Evolutionary conservation across 2,113 vertebrate genomes (phyloP), one percentile per base, ranked within the genome.

Genomic region (Columba livia): DNA sequence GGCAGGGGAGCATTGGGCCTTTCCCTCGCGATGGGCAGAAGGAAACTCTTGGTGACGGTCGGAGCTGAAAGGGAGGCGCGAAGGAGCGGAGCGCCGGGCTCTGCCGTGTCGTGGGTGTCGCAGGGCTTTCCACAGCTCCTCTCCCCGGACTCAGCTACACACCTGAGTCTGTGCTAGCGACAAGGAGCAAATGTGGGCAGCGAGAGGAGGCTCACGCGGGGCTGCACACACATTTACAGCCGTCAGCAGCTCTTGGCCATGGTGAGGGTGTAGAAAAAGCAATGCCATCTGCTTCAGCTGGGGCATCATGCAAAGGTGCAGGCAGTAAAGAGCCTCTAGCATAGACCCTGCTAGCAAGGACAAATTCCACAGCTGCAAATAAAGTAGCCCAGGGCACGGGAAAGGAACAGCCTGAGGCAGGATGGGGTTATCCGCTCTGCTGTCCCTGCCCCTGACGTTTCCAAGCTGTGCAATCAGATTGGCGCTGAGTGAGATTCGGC

Each of bases 131-230:
- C 31, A 34, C 1, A 0, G 69, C 53, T 61, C 48, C 57, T 38
- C 6, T 32, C 44, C 50, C 34, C 17, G 21, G 29, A 38, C 58
- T 44, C 15, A 38, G 28, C 42, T 3, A 9, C 32, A 3, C 6
- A 26, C 31, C 58, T 60, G 56, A 1, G 0, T 28, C 80, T 20
- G 19, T 36, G 40, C 42, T 13, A 10, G 15, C 1, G 44, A 54
- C 44, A 15, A 28, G 25, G 9, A 58, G 61, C 0, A 1, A 51
- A 44, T 75, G n/a, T 38, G 26, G 11, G 38, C 51, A 54, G 48
- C 12, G 0, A 0, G 1, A 23, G 53, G 38, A 82, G 36, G 20
- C 16, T 70, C 44, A 17, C 3, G 0, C 13, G 5, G n/a, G 36
- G 19, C 62, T 32, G 66, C 42, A n/a, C 38, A 16, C 25, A 19